These are phyloP conservation scores for Empidonax alnorum DNA, from an alignment of 2,113 vertebrate genomes.

Conservation along the genomic window DNA sequence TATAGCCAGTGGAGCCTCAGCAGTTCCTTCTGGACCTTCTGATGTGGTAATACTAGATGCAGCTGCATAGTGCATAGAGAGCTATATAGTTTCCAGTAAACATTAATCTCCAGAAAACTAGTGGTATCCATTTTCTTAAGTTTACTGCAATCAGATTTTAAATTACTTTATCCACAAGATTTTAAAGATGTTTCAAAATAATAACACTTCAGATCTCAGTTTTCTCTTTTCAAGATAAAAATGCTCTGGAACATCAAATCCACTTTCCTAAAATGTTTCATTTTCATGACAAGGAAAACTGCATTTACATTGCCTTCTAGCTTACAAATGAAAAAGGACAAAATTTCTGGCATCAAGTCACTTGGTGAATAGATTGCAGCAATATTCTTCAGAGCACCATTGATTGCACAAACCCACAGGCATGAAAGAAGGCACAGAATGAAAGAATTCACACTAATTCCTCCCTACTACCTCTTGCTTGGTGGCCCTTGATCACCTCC, in stretches of 20 bases:
- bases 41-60: neutral
- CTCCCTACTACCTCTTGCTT: neutral
- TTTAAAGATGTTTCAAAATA: neutral
- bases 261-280: neutral
- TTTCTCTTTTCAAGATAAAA: neutral
- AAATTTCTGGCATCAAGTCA: neutral
- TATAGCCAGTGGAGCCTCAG: neutral
- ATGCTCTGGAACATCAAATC: neutral
- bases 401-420: neutral
- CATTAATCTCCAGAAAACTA: neutral
- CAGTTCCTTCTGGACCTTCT: neutral
- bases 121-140: neutral
- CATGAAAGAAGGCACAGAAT: neutral
- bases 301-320: neutral
- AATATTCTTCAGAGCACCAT: neutral
- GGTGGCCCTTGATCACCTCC: neutral
- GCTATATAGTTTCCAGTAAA: neutral
- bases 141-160: neutral
- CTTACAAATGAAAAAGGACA: neutral
- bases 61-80: neutral
- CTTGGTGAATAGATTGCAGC: neutral
- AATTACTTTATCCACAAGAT: neutral
- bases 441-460: neutral
- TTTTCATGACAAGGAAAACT: neutral
- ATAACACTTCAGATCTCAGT: neutral